Evolutionary conservation across 2,113 vertebrate species (phyloP), one percentile per base, ranked within the genome.

Genomic region (Hyla sarda): DNA sequence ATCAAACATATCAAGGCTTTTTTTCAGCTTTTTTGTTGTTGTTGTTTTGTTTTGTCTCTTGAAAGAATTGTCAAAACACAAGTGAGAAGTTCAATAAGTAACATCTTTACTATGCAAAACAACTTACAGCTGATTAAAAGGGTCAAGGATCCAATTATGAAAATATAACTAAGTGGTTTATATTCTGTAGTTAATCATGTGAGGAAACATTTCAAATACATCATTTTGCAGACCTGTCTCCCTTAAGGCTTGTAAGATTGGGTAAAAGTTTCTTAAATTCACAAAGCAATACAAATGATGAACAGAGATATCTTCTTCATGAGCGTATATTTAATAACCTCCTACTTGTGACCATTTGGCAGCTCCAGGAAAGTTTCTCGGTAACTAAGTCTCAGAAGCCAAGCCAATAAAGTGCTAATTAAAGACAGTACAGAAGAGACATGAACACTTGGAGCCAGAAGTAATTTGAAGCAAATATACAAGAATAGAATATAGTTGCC

Each of bases 391-490:
- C 92, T 92, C 94, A 91, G 92, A 93, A 95, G 95, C 91, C 76
- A 92, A 93, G 89, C 92, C 94, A 95, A 96, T 97, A 95, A 95
- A 95, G 92, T 87, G 88, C 92, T 97, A 97, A 98, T 97, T 97
- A 97, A 96, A 95, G 94, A 90, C 91, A 94, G 90, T 92, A 90
- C 93, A 95, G 89, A 90, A 95, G 93, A 96, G 94, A 94, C 96
- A 96, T 93, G 94, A 95, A 95, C 94, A 93, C 93, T 90, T 90
- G 94, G 94, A 95, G 93, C 90, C 93, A 93, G 92, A 92, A 93
- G 94, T 98, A 96, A 99, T 96, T 96, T 95, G 95, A 91, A 92
- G 94, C 91, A 93, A 96, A 96, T 96, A 97, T 95, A 94, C 93
- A 90, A 89, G 91, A 89, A 93, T 93, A 92, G 92, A 91, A 92